Evolutionary conservation across 2,113 vertebrate species (phyloP).

Genomic region (mouse (Mus musculus)): GRCm39 chr12:101852501-101853000

Average conservation of each 20-base stretch:
- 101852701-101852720: conserved; percentile 13
- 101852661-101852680: background rate
- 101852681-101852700: conserved; percentile 4
- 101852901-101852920: background rate
- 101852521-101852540: conserved; percentile 94
- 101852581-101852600: conserved; percentile 43
- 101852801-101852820: background rate
- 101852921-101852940: background rate
- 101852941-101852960: background rate
- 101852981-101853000: background rate
- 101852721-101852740: conserved; percentile 50
- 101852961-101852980: conserved; percentile 40
- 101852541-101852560: conserved; percentile 70
- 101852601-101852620: conserved; percentile 29
- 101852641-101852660: conserved; percentile 9
- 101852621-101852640: conserved; percentile 31
- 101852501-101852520: conserved; percentile 94
- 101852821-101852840: background rate
- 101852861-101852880: background rate
- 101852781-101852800: background rate
- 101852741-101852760: background rate
- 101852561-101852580: conserved; percentile 57
- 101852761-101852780: background rate
- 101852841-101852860: background rate
- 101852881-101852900: background rate